A percentile compares a stretch with the other conserved stretches of the same genome.
Evolutionary conservation across 2,113 vertebrate species (phyloP).

Genomic region (Podocnemis expansa): DNA sequence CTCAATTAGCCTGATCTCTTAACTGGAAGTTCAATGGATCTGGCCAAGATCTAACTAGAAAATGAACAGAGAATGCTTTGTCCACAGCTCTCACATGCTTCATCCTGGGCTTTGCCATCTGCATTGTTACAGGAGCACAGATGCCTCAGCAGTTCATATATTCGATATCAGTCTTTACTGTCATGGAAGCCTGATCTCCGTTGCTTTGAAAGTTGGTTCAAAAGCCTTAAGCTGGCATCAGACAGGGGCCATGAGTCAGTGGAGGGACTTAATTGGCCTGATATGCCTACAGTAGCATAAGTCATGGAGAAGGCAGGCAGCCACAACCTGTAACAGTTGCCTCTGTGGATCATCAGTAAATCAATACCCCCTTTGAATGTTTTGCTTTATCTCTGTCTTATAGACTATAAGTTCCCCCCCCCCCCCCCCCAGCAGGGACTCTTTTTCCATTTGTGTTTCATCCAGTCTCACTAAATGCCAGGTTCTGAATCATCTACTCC

Average conservation of each 20-base stretch:
- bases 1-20: background rate
- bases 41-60: background rate
- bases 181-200: background rate
- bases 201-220: background rate
- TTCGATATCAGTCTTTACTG: background rate
- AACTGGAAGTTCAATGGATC: background rate
- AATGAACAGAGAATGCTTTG: background rate
- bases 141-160: background rate
- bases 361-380: rapidly evolving
- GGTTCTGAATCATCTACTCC: background rate
- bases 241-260: background rate
- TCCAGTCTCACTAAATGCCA: background rate
- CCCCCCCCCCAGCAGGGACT: background rate
- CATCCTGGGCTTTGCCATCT: background rate
- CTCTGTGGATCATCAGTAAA: rapidly evolving
- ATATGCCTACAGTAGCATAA: background rate
- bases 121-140: background rate
- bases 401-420: background rate
- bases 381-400: background rate
- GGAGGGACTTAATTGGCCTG: background rate
- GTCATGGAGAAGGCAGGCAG: background rate
- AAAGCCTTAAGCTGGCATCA: background rate
- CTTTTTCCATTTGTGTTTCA: background rate
- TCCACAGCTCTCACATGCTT: background rate
- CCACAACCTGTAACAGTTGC: background rate